A percentile compares a stretch with the other conserved stretches of the same genome.
phyloP scores from a whole-genome alignment of 2,113 vertebrate species.

The Leptodactylus fuscus region DNA sequence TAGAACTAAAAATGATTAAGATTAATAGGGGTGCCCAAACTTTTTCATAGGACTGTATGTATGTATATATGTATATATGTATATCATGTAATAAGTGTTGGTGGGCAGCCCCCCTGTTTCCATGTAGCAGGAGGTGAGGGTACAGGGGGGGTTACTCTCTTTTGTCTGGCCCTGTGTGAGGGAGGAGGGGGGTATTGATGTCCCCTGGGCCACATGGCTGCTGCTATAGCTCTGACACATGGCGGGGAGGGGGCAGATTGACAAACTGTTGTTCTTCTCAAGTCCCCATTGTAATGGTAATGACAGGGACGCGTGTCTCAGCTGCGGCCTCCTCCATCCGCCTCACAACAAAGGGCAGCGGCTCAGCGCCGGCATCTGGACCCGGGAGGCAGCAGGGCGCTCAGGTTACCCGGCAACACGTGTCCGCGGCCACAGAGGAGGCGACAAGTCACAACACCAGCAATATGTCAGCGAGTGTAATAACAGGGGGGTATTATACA shows the following conservation, averaged over 20 bases:
- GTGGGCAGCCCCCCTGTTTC: neutral
- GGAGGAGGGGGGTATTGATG: slow-evolving; percentile 27
- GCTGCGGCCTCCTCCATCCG: slow-evolving; percentile 22
- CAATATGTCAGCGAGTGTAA: neutral
- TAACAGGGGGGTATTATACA: neutral
- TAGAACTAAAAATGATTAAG: too few relatives aligned
- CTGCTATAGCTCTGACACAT: slow-evolving; percentile 46
- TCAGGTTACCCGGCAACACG: slow-evolving; percentile 17
- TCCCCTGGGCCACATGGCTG: slow-evolving; percentile 53
- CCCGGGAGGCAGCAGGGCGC: neutral
- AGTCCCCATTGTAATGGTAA: slow-evolving; percentile 53
- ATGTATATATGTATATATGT: too few relatives aligned
- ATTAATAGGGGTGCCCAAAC: too few relatives aligned
- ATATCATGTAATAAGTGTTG: neutral
- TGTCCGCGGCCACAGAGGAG: neutral
- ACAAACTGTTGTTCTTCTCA: slow-evolving; percentile 45
- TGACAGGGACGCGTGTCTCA: slow-evolving; percentile 56
- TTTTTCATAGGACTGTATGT: too few relatives aligned
- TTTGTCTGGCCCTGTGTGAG: slow-evolving; percentile 25
- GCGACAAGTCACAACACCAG: neutral
- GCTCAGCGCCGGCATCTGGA: slow-evolving; percentile 36
- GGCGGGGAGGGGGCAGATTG: slow-evolving; percentile 47
- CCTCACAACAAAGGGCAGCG: slow-evolving; percentile 45
- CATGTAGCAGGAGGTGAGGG: slow-evolving; percentile 18
- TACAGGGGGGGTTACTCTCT: neutral